Evolutionary conservation across 1,140 invertebrate genomes (phyloP).

Genomic region (Drosophila melanogaster): DNA sequence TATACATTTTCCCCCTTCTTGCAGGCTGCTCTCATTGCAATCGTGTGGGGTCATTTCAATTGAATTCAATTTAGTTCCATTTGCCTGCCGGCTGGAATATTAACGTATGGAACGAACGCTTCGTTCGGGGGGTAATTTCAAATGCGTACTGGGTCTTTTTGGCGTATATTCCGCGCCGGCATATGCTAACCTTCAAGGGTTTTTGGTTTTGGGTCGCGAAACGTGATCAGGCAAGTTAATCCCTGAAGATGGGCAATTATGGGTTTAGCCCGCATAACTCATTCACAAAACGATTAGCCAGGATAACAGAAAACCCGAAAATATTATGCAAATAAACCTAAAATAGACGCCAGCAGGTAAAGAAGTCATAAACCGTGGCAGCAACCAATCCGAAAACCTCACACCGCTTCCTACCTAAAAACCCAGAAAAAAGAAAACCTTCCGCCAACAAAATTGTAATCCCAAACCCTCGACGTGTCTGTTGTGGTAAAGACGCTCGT

Average conservation of each 20-base stretch:
- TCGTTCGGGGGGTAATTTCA: constrained; percentile 9
- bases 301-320: constrained; percentile 11
- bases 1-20: constrained; percentile 11
- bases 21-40: constrained; percentile 32
- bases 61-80: constrained; percentile 81
- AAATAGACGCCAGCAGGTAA: constrained; percentile 47
- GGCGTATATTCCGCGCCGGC: constrained; percentile 24
- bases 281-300: constrained; percentile 52
- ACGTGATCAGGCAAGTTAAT: constrained; percentile 39
- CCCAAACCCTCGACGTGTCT: constrained; percentile 59
- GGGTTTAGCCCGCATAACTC: constrained; percentile 23
- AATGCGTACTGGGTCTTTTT: constrained; percentile 22
- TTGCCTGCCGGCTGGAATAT: constrained; percentile 38
- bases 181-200: constrained; percentile 36
- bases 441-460: constrained; percentile 64
- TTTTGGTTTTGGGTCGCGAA: constrained; percentile 8
- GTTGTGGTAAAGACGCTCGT: constrained; percentile 77
- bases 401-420: constrained; percentile 34
- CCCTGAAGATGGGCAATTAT: constrained; percentile 22
- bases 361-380: constrained; percentile 1
- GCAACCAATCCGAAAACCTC: constrained; percentile 42
- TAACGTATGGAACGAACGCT: constrained; percentile 14
- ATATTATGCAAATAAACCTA: constrained; percentile 45
- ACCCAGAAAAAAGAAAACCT: constrained; percentile 17
- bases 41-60: constrained; percentile 81